phyloP scores from a whole-genome alignment of 2,888 invertebrate species.

The Sicus ferrugineus region DNA sequence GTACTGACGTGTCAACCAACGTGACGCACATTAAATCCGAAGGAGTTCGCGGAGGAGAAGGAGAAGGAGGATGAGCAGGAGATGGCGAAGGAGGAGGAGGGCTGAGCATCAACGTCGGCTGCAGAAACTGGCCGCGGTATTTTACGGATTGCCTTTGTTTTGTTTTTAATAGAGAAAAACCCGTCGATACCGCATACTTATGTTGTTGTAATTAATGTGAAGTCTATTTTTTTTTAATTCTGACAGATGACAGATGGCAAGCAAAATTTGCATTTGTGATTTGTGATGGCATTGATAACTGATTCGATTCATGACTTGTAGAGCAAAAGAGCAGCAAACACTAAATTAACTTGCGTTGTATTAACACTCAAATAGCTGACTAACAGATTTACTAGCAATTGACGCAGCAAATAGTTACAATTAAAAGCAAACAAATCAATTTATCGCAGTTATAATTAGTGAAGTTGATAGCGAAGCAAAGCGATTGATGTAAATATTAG shows the following conservation, averaged over 20 bases:
- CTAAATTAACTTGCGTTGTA: constrained; percentile 20
- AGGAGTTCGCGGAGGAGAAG: neutral
- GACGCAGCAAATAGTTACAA: constrained; percentile 36
- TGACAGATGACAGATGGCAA: neutral
- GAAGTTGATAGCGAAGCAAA: constrained; percentile 41
- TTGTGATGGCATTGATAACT: constrained; percentile 23
- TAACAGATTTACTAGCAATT: constrained; percentile 33
- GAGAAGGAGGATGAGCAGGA: neutral
- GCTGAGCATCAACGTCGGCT: neutral
- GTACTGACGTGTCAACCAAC: constrained; percentile 24
- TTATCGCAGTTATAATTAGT: constrained; percentile 48
- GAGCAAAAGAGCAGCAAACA: constrained; percentile 28
- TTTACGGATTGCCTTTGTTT: constrained; percentile 30
- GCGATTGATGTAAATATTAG: constrained; percentile 39
- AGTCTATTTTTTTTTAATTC: constrained; percentile 18
- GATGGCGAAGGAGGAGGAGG: neutral
- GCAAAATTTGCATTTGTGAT: constrained; percentile 26
- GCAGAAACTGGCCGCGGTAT: constrained; percentile 13
- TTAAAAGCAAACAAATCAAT: constrained; percentile 16
- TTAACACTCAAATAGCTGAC: constrained; percentile 24
- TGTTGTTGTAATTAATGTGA: constrained; percentile 13
- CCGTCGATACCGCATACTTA: neutral
- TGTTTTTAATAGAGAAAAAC: constrained; percentile 15
- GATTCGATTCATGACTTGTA: constrained; percentile 36
- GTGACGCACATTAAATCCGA: constrained; percentile 31